Evolutionary conservation across 2,797 vertebrate genomes (phyloP), one percentile per base, ranked within the genome.

Genomic region (Oreortyx pictus): DNA sequence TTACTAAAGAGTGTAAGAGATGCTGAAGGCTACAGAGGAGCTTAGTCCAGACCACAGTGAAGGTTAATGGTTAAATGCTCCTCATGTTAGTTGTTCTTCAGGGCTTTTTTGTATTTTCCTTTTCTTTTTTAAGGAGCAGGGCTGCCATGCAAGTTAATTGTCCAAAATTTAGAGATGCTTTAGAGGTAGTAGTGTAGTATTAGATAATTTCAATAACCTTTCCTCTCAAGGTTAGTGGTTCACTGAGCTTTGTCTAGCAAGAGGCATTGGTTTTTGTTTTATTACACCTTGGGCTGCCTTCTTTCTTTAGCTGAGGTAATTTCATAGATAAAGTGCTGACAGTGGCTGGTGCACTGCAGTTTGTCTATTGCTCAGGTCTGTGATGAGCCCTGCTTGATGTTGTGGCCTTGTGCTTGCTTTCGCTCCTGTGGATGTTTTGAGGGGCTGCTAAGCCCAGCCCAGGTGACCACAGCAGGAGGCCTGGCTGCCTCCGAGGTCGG

Each of bases 211-310:
- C 78, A 82, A 3, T 85, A 62, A 81, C 44, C 75, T 95, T 89
- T 92, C 74, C 61, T n/a, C 62, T 76, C 75, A 52, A 86, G 89
- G 91, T 94, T 82, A 92, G 82, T 56, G 62, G 78, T 87, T 94
- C 86, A 54, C 65, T 79, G 57, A 82, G 65, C 95, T 96, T 92
- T 91, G 68, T 95, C 88, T 90, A 94, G 87, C 65, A 89, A 88
- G 67, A 86, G 59, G 68, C 72, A 78, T 27, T 47, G 2, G 0
- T 24, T 81, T 93, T 93, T 97, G 61, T 68, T 94, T 96, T 95
- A 95, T 94, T 93, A 73, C 43, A 81, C 67, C 81, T 76, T 75
- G 59, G 78, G 75, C 80, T 43, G 92, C 39, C 2, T 78, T 84
- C 62, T 93, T 83, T 23, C 82, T 89, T 95, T 83, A 73, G 74